These are phyloP conservation scores for Sphaerophoria taeniata DNA, from an alignment of 2,888 invertebrate species.

Conservation along the genomic window DNA sequence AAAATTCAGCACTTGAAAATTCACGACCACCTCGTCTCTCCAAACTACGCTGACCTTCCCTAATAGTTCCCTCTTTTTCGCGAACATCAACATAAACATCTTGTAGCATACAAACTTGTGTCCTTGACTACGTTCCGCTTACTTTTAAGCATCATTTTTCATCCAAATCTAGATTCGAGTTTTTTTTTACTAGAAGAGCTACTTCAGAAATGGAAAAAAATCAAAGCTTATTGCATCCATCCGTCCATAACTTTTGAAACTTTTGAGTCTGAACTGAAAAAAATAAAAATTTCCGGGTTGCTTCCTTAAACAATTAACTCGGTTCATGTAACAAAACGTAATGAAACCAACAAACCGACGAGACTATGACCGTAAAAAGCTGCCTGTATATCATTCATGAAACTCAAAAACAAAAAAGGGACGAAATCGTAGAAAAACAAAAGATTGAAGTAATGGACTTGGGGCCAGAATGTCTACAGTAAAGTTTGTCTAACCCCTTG, in stretches of 20 bases:
- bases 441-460: slow-evolving; percentile 41
- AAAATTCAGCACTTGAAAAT: too few relatives aligned
- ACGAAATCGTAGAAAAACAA: slow-evolving; percentile 23
- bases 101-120: too few relatives aligned
- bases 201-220: too few relatives aligned
- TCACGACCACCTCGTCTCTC: too few relatives aligned
- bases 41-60: too few relatives aligned
- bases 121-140: slow-evolving; percentile 43
- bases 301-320: slow-evolving; percentile 73
- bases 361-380: slow-evolving; percentile 56
- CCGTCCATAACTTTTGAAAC: slow-evolving; percentile 74
- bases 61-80: too few relatives aligned
- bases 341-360: slow-evolving; percentile 1
- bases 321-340: slow-evolving; percentile 44
- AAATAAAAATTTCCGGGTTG: slow-evolving; percentile 73
- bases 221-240: slow-evolving; percentile 69
- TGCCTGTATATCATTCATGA: slow-evolving; percentile 55
- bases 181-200: slow-evolving; percentile 4
- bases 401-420: slow-evolving; percentile 19
- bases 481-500: slow-evolving; percentile 19
- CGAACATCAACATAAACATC: too few relatives aligned
- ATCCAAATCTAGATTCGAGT: slow-evolving; percentile 42
- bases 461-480: slow-evolving; percentile 4
- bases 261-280: slow-evolving; percentile 73
- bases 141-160: slow-evolving; percentile 60